Evolutionary conservation across 2,797 vertebrate species (phyloP).

Genomic region (Gobio occitaniae): DNA sequence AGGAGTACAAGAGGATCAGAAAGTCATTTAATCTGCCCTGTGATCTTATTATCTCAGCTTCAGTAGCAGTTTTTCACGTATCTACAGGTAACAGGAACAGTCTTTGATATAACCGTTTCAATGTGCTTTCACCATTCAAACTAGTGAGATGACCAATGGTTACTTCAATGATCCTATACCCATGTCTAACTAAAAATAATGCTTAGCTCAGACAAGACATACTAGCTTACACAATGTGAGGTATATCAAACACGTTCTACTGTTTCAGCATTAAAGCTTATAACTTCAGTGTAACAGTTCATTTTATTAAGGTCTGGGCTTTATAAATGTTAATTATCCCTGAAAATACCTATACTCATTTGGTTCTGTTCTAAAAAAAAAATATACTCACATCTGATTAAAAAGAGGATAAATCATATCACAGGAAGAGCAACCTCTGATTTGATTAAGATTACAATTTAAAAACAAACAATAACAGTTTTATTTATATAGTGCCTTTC

Average conservation of each 20-base stretch:
- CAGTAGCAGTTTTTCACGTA: neutral
- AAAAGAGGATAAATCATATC: slow-evolving; percentile 42
- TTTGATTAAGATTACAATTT: neutral
- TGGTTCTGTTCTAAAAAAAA: slow-evolving; percentile 45
- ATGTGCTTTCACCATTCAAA: neutral
- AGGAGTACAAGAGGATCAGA: neutral
- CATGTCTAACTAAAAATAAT: neutral
- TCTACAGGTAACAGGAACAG: neutral
- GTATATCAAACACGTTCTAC: slow-evolving; percentile 19
- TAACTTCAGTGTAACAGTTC: neutral
- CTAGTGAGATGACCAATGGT: neutral
- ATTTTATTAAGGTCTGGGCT: slow-evolving; percentile 17
- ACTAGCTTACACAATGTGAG: slow-evolving; percentile 3
- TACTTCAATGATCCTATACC: neutral
- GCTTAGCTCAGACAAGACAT: slow-evolving; percentile 7
- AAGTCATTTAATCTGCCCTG: neutral
- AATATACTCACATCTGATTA: slow-evolving; percentile 67
- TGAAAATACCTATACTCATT: slow-evolving; percentile 46
- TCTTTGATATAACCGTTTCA: neutral
- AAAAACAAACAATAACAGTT: neutral
- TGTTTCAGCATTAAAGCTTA: neutral
- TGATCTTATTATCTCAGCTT: neutral
- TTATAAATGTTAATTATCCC: slow-evolving; percentile 21
- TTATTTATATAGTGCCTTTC: too few species aligned
- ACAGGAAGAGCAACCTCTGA: neutral